Percentiles rank a stretch among this genome's conserved stretches.
These are phyloP conservation scores for Malurus elegans DNA, from an alignment of 2,113 vertebrate species.

Conservation along the genomic window DNA sequence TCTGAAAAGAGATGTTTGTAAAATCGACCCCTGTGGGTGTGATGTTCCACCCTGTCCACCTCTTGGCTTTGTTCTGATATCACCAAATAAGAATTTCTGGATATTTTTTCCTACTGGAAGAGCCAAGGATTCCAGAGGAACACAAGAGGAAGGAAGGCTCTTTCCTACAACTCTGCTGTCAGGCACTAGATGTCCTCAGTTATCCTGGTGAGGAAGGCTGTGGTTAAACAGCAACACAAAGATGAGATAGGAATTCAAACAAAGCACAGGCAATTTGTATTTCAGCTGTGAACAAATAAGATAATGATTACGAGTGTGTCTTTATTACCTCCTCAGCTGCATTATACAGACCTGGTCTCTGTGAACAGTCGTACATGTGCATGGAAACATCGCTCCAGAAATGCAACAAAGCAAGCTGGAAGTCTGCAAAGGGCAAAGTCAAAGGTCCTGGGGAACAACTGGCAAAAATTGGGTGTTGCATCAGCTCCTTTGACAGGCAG, in stretches of 20 bases:
- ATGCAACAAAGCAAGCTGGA: fast-evolving
- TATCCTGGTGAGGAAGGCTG: background rate
- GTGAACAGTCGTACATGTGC: fast-evolving
- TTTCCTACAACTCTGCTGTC: background rate
- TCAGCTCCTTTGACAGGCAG: background rate
- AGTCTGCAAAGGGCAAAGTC: background rate
- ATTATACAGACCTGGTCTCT: background rate
- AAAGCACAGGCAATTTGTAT: background rate
- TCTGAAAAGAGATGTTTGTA: background rate
- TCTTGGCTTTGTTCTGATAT: background rate
- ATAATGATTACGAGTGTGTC: background rate
- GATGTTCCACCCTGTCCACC: background rate
- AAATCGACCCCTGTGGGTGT: background rate
- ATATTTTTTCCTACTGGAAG: background rate
- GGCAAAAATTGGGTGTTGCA: background rate
- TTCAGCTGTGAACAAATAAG: background rate
- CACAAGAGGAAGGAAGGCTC: background rate
- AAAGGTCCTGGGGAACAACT: background rate
- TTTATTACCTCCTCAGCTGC: background rate
- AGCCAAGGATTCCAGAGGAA: background rate
- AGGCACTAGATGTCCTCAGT: constrained; percentile 63
- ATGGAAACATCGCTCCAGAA: background rate
- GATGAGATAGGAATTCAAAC: background rate
- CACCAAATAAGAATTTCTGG: background rate
- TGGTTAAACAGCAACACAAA: background rate